Conservation (phyloP, 2,888 invertebrate genomes). For the Dendrolimus pini region DNA sequence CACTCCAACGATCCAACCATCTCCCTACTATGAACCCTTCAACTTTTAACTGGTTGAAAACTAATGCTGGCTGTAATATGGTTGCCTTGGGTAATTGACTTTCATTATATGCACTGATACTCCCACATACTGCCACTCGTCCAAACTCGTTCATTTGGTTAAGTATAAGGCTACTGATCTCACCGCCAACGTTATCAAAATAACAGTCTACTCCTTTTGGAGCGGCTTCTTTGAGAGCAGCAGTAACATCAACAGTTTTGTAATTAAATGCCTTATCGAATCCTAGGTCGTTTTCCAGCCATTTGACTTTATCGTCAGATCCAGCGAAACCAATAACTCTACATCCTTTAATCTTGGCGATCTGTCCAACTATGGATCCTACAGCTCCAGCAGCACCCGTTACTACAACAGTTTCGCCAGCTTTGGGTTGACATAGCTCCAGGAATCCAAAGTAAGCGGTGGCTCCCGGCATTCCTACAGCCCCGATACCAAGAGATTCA, state of each 20-base stretch:
- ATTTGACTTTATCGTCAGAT: conserved; percentile 81
- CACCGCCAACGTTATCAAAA: conserved; percentile 84
- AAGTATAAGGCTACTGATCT: conserved; percentile 72
- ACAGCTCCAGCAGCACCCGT: conserved; percentile 86
- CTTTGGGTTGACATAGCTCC: conserved; percentile 80
- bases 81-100: conserved; percentile 26
- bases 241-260: conserved; percentile 64
- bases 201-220: conserved; percentile 83
- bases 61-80: conserved; percentile 64
- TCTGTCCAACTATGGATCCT: conserved; percentile 84
- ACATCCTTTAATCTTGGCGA: conserved; percentile 81
- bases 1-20: conserved; percentile 69
- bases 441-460: conserved; percentile 84
- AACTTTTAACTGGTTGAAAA: conserved; percentile 70
- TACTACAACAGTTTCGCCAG: conserved; percentile 83
- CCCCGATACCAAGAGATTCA: conserved; percentile 75
- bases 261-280: conserved; percentile 83
- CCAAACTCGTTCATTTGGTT: conserved; percentile 76
- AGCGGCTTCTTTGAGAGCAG: conserved; percentile 56
- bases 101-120: conserved; percentile 73
- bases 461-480: conserved; percentile 81
- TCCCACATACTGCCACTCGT: conserved; percentile 78
- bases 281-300: conserved; percentile 78
- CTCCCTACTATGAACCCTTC: conserved; percentile 59
- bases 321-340: conserved; percentile 83